A percentile compares a stretch with the other conserved stretches of the same genome.
These are phyloP conservation scores for Scarus forsteni DNA, from an alignment of 2,797 vertebrate species.

Conservation along the genomic window DNA sequence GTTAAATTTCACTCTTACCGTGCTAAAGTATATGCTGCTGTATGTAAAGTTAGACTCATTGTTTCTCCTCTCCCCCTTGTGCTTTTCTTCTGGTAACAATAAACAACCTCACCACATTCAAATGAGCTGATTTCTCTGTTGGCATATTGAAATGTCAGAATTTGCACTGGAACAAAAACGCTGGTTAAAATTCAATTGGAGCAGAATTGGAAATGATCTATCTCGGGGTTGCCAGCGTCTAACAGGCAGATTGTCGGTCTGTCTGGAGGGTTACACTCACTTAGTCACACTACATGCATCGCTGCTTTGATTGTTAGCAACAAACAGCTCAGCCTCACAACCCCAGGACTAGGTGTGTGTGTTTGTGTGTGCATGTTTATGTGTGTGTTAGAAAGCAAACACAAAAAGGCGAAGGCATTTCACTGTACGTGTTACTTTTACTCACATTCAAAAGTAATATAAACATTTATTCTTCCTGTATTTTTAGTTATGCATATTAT, in stretches of 20 bases:
- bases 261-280: constrained; percentile 65
- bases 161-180: constrained; percentile 85
- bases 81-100: constrained; percentile 41
- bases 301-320: constrained; percentile 64
- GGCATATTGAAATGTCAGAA: constrained; percentile 85
- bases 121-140: constrained; percentile 76
- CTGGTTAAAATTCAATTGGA: constrained; percentile 74
- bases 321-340: constrained; percentile 20
- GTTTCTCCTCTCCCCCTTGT: neutral
- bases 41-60: constrained; percentile 46
- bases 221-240: constrained; percentile 70
- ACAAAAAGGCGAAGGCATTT: neutral
- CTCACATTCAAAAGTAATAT: neutral
- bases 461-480: neutral
- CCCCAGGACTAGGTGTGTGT: constrained; percentile 23
- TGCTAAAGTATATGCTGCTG: constrained; percentile 1
- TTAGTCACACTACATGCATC: constrained; percentile 69
- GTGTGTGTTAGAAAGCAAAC: neutral
- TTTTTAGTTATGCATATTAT: neutral
- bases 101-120: constrained; percentile 64
- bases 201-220: constrained; percentile 76
- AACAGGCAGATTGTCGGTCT: constrained; percentile 42
- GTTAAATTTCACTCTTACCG: neutral
- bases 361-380: constrained; percentile 10
- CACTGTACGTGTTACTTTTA: neutral